Base-by-base conservation (phyloP, 2,113 vertebrate genomes). In the Asarcornis scutulata region DNA sequence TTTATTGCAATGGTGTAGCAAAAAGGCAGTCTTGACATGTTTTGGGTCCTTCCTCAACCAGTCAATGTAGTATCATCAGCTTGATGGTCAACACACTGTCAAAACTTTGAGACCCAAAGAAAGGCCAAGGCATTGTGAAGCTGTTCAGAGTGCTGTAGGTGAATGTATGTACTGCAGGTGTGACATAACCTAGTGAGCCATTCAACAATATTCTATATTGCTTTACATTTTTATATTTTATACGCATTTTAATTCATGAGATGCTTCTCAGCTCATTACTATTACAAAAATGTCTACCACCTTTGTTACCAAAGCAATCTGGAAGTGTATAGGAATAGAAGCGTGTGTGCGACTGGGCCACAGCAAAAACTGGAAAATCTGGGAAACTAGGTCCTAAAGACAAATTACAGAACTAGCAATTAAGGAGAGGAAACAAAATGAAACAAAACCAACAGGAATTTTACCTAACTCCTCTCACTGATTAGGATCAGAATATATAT, bases 231-330 rank as follows among this genome's bases (percentile, higher is more conserved):
- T 5, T 29, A 7, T 64, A 59, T 40, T 58, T 17, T n/a, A 9
- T 8, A 53, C 6, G 32, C 23, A 63, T 36, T 67, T 85, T 60
- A 82, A 74, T 38, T 38, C 26, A 62, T 9, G 48, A 83, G 25
- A 95, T 44, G 18, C 31, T 56, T 42, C 42, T 76, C 18, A 55
- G 11, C 36, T 66, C 26, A 20, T 52, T 26, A 58, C 27, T 74
- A 32, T 18, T 75, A 38, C 48, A 83, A 72, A 89, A 79, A 32
- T 0, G 0, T 11, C 31, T 25, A 25, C 23, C 14, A 5, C 7
- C 4, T 60, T 68, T 20, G 2, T 59, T 44, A 76, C 12, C n/a
- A n/a, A 40, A 86, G 40, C 52, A 79, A 60, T 13, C 38, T 56
- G 68, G 46, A 86, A 86, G 48, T 50, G 74, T 5, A 60, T 8